A percentile compares a stretch with the other conserved stretches of the same genome.
Evolutionary conservation across 2,113 vertebrate genomes (phyloP).

Genomic region (Mus spicilegus): DNA sequence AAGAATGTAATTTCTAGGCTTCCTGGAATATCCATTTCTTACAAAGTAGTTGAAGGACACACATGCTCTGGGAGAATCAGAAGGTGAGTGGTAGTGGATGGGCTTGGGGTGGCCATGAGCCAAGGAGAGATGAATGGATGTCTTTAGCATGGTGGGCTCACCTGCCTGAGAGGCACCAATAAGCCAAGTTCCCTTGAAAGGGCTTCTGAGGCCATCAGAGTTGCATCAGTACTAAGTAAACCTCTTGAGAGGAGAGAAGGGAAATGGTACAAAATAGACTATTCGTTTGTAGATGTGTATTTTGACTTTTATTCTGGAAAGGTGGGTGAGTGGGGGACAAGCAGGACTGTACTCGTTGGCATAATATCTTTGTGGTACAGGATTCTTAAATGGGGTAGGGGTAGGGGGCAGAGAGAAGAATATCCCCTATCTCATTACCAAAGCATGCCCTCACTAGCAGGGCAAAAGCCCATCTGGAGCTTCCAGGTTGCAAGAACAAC

Average conservation of each 20-base stretch:
- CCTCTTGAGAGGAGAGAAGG: background rate
- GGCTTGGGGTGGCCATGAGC: background rate
- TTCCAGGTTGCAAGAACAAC: background rate
- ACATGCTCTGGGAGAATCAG: background rate
- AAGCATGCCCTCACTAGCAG: background rate
- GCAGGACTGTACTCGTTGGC: background rate
- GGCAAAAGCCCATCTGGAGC: background rate
- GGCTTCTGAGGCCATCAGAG: background rate
- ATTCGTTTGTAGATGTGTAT: background rate
- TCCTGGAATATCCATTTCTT: background rate
- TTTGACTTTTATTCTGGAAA: background rate
- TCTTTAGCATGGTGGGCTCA: background rate
- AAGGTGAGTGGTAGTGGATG: background rate
- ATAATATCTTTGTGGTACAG: background rate
- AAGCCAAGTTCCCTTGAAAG: background rate
- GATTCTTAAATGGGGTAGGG: background rate
- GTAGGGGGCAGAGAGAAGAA: no score
- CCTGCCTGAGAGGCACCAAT: background rate
- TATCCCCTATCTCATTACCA: background rate
- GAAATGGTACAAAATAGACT: background rate
- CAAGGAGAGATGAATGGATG: background rate
- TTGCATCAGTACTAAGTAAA: background rate
- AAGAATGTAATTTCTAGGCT: background rate
- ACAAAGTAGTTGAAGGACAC: background rate
- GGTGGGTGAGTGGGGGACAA: background rate